Percentiles rank a stretch among this genome's conserved stretches.
Evolutionary conservation across 2,888 invertebrate species (phyloP).

Genomic region (Stratiomys singularior): DNA sequence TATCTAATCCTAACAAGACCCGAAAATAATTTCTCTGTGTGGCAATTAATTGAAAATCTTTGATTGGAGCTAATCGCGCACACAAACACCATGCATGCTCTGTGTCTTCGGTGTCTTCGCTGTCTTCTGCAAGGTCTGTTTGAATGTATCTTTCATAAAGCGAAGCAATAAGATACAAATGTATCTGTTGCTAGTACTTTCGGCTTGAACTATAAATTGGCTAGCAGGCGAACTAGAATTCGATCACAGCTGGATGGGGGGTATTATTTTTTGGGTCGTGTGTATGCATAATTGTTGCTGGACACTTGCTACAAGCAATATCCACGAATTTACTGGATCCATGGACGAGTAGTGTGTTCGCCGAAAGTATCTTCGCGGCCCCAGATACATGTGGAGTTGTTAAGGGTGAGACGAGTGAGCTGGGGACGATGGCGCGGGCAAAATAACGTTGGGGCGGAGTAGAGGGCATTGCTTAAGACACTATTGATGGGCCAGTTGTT

Average conservation of each 20-base stretch:
- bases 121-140: too few species aligned
- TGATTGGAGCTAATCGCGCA: slow-evolving; percentile 43
- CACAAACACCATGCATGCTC: background rate
- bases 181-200: background rate
- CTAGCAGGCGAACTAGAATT: slow-evolving; percentile 16
- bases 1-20: slow-evolving; percentile 35
- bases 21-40: slow-evolving; percentile 35
- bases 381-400: background rate
- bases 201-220: background rate
- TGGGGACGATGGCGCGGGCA: slow-evolving; percentile 1
- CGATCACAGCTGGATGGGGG: slow-evolving; percentile 18
- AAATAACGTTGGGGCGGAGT: background rate
- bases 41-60: slow-evolving; percentile 45
- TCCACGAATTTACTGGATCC: background rate
- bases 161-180: background rate
- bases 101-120: too few species aligned
- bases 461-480: slow-evolving; percentile 13
- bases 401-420: background rate
- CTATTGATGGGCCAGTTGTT: slow-evolving; percentile 31
- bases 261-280: slow-evolving; percentile 24
- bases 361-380: background rate
- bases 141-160: background rate
- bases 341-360: background rate
- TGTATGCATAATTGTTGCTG: slow-evolving; percentile 28
- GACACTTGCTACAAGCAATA: slow-evolving; percentile 40